Conservation (phyloP, 2,888 invertebrate genomes). For the Eumacrocentrus americanus region DNA sequence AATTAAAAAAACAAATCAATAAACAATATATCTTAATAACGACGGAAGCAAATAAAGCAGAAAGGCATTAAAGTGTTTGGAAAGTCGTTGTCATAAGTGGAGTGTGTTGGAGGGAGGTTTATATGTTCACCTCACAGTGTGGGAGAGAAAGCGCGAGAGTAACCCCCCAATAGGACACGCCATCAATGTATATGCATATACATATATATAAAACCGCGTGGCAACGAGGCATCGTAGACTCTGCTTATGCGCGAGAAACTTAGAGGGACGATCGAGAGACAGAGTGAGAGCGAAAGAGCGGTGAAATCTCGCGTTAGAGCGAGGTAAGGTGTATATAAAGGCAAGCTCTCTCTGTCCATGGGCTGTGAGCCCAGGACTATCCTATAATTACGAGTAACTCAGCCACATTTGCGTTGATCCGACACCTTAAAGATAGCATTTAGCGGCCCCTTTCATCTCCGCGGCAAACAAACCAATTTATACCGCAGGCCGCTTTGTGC, state of each 20-base stretch:
- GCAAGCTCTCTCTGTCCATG: slow-evolving; percentile 26
- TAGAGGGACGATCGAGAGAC: not conserved
- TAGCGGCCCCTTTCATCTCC: slow-evolving; percentile 63
- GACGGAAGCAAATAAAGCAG: slow-evolving; percentile 6
- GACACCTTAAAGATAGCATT: slow-evolving; percentile 63
- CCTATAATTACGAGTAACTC: slow-evolving; percentile 63
- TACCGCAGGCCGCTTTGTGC: slow-evolving; percentile 64
- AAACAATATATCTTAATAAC: not conserved
- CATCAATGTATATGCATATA: slow-evolving; percentile 5
- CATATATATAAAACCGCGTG: slow-evolving; percentile 20
- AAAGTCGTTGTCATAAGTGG: slow-evolving; percentile 14
- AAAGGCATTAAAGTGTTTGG: slow-evolving; percentile 8
- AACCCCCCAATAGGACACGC: slow-evolving; percentile 14
- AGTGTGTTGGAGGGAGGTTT: slow-evolving; percentile 3
- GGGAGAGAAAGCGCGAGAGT: slow-evolving; percentile 19
- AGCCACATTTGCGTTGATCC: slow-evolving; percentile 63
- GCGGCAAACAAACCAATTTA: slow-evolving; percentile 63
- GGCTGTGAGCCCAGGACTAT: slow-evolving; percentile 47
- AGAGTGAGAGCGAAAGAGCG: not conserved
- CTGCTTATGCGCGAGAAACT: slow-evolving; percentile 4
- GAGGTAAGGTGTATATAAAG: slow-evolving; percentile 12
- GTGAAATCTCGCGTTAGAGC: not conserved
- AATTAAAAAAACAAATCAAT: not conserved
- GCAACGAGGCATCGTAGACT: slow-evolving; percentile 25
- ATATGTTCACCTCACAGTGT: not conserved